phyloP scores from a whole-genome alignment of 2,888 invertebrate genomes.

The Eupithecia dodoneata region DNA sequence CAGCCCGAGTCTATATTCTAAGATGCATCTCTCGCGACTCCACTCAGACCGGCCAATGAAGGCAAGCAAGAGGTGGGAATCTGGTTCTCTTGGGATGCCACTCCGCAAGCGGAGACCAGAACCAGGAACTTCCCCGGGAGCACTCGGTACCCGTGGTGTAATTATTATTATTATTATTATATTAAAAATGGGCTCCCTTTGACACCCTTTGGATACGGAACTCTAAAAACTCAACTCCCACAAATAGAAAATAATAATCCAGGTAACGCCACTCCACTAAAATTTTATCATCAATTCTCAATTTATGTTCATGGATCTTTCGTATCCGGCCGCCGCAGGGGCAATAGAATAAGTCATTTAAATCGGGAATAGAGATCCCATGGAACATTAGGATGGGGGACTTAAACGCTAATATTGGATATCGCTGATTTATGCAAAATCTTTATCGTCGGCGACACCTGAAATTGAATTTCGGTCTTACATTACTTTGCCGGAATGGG shows the following conservation, averaged over 20 bases:
- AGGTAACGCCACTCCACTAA: slow-evolving; percentile 66
- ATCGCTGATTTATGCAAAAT: slow-evolving; percentile 82
- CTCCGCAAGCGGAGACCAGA: too few relatives aligned
- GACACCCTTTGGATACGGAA: not conserved
- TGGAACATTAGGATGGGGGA: slow-evolving; percentile 68
- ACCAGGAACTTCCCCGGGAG: too few relatives aligned
- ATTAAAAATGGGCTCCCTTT: not conserved
- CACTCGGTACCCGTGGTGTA: too few relatives aligned
- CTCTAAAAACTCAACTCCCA: not conserved
- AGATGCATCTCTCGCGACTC: too few relatives aligned
- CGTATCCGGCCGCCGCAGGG: slow-evolving; percentile 60
- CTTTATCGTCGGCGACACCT: slow-evolving; percentile 78
- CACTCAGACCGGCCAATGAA: too few relatives aligned
- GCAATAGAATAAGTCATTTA: slow-evolving; percentile 83
- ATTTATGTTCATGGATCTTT: slow-evolving; percentile 71
- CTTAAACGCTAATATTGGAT: slow-evolving; percentile 80
- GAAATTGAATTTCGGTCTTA: slow-evolving; percentile 77
- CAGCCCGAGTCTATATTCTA: too few relatives aligned
- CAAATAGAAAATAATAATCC: slow-evolving; percentile 56
- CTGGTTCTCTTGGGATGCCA: too few relatives aligned
- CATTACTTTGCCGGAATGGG: slow-evolving; percentile 61
- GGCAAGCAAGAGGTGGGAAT: too few relatives aligned
- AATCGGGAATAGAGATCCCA: slow-evolving; percentile 80
- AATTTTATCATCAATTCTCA: slow-evolving; percentile 79
- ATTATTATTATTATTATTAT: too few relatives aligned